phyloP scores from a whole-genome alignment of 2,888 invertebrate species.

The Laothoe populi region DNA sequence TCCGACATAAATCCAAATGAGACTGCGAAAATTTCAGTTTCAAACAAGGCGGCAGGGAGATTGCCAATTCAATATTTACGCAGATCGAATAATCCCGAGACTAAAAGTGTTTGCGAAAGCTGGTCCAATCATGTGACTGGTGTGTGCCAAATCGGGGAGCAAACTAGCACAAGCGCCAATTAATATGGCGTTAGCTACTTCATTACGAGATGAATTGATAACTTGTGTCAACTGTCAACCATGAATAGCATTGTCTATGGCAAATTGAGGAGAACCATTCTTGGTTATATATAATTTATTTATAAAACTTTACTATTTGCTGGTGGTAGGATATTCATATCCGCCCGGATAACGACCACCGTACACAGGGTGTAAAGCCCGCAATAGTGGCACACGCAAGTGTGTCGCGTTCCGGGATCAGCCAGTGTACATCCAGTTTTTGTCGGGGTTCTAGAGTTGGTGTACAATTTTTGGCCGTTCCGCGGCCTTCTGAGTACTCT shows the following conservation, averaged over 20 bases:
- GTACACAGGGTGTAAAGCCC: too few relatives aligned
- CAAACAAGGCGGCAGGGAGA: background rate
- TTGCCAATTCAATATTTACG: slow-evolving; percentile 19
- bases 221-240: background rate
- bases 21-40: background rate
- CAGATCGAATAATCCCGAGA: slow-evolving; percentile 5
- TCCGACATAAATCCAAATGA: background rate
- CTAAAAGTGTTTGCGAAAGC: slow-evolving; percentile 3
- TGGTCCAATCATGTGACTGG: slow-evolving; percentile 2
- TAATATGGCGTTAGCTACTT: background rate
- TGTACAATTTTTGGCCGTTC: too few relatives aligned
- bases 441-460: too few relatives aligned
- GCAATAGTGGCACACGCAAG: too few relatives aligned
- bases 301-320: too few relatives aligned
- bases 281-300: too few relatives aligned
- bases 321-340: too few relatives aligned
- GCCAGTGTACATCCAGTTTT: too few relatives aligned
- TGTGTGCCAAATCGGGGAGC: slow-evolving; percentile 7
- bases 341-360: too few relatives aligned
- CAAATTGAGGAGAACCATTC: background rate
- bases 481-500: too few relatives aligned
- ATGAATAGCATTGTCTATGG: background rate
- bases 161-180: slow-evolving; percentile 8
- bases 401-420: too few relatives aligned
- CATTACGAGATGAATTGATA: background rate